Base-by-base conservation (phyloP, 1,140 invertebrate genomes). In the Micrasema minimum region DNA sequence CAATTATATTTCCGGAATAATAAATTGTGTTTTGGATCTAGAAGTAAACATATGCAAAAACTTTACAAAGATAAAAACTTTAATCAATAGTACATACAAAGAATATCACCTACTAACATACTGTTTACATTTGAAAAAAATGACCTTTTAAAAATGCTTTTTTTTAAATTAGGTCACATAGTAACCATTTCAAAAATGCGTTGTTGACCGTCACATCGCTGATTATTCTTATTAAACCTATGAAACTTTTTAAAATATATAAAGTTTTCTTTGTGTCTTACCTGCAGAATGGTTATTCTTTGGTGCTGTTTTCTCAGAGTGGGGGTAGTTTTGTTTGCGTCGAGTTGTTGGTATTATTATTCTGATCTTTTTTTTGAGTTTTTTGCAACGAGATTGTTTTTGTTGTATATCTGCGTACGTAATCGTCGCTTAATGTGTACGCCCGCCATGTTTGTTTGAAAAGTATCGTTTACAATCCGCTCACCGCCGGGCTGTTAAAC, bases 391-490 rank as follows among this genome's bases (percentile, higher is more conserved):
- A 11, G 51, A 45, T 57, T 57, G 66, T 57, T 53, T 67, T 43
- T 50, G 51, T 41, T 37, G n/a, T 37, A 43, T 57, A 43, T 67
- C 37, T 26, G 53, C 66, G 51, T 45, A 67, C 38, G 66, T n/a
- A 67, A 50, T 31, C 51, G 50, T 57, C 66, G 31, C n/a, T 50
- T 57, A 50, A 37, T 57, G 37, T 67, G 26, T 7, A 50, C 66
- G 66, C 31, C 50, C 50, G 66, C 66, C 66, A 67, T 67, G 66
- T 67, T 67, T 67, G 66, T 67, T 67, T 53, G 43, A 26, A 14
- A 31, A 41, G 26, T 31, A 31, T n/a, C n/a, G n/a, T n/a, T n/a
- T n/a, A 10, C 4, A 46, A 23, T 16, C 20, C 41, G 59, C 2
- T 4, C 26, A 31, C 59, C 50, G 66, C 66, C 20, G 66, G 50